Conservation (phyloP, 1,140 invertebrate genomes). For the Gonatopus flavifemur region DNA sequence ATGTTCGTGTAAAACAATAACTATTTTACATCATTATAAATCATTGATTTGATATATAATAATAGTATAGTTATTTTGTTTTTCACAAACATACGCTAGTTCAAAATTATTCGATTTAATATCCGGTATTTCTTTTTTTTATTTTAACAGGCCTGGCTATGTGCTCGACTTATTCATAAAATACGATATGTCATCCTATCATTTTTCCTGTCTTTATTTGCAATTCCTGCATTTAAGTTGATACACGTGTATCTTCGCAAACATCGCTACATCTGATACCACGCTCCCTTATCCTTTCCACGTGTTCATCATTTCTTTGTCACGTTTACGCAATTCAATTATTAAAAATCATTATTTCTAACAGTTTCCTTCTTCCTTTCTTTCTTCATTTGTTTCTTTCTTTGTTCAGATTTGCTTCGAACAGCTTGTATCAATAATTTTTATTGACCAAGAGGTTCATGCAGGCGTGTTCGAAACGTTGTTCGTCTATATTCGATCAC, state of each 20-base stretch:
- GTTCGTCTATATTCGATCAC: conserved; percentile 1
- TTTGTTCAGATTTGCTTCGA: too few species aligned
- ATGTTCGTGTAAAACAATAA: neutral
- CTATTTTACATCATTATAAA: neutral
- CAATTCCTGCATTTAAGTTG: conserved; percentile 34
- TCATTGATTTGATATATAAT: neutral
- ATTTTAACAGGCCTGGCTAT: conserved; percentile 54
- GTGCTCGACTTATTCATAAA: conserved; percentile 47
- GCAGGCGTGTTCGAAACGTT: neutral
- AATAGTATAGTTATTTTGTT: neutral
- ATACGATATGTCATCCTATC: conserved; percentile 48
- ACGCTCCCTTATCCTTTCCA: conserved; percentile 34
- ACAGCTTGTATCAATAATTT: neutral
- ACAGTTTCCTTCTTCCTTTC: too few species aligned
- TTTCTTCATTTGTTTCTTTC: too few species aligned
- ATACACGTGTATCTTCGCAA: conserved; percentile 37
- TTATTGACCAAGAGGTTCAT: neutral
- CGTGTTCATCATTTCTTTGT: conserved; percentile 12
- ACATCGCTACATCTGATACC: conserved; percentile 50
- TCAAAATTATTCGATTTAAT: conserved; percentile 29
- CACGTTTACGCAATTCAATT: conserved; percentile 8
- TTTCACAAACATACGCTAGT: neutral
- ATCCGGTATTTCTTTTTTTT: conserved; percentile 41
- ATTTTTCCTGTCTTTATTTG: conserved; percentile 33
- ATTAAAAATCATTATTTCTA: conserved; percentile 1